These are phyloP conservation scores for Myotis vivesi DNA, from an alignment of 2,797 vertebrate species.

Conservation along the genomic window DNA sequence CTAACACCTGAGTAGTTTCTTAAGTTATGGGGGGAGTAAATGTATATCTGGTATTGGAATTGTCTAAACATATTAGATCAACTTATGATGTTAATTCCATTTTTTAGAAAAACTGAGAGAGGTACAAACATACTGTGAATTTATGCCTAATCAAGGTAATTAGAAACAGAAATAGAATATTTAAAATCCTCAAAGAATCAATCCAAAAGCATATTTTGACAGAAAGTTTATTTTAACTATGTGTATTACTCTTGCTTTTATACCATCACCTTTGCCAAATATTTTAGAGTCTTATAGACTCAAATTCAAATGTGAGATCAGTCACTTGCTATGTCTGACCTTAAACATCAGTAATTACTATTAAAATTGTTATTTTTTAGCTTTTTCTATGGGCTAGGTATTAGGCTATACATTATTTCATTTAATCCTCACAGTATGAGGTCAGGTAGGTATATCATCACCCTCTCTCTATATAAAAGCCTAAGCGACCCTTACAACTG, in stretches of 20 bases:
- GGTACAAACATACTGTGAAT: not conserved
- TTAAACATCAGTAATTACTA: not conserved
- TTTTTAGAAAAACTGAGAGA: constrained; percentile 13
- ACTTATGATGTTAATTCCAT: not conserved
- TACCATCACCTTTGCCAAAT: not conserved
- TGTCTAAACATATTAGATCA: not conserved
- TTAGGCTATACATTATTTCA: not conserved
- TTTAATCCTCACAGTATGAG: not conserved
- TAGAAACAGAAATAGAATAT: not conserved
- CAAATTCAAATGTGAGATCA: not conserved
- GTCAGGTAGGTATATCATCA: not conserved
- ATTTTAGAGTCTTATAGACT: not conserved
- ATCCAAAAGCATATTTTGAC: not conserved
- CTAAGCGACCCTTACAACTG: too few species aligned
- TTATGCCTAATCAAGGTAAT: not conserved
- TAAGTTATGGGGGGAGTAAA: not conserved
- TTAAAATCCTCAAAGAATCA: not conserved
- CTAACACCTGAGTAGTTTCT: not conserved
- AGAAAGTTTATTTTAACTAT: not conserved
- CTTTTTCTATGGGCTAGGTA: not conserved
- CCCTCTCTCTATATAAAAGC: too few species aligned
- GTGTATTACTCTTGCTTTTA: not conserved
- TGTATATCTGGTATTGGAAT: not conserved
- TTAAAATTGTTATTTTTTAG: not conserved
- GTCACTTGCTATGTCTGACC: not conserved